Evolutionary conservation across 2,888 invertebrate genomes (phyloP).

Genomic region (Meteorus cinctellus): DNA sequence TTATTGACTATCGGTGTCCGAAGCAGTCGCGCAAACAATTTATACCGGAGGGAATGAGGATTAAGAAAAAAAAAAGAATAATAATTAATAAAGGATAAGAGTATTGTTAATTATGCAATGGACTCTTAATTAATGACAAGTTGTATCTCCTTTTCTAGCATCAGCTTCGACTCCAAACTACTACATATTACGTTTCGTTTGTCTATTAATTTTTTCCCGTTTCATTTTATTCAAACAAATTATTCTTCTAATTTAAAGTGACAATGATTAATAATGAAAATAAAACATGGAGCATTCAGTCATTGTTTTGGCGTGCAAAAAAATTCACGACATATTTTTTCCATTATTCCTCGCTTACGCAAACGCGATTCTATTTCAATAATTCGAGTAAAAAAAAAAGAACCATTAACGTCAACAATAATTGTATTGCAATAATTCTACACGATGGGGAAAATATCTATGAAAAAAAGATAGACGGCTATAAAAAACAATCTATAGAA

Average conservation of each 20-base stretch:
- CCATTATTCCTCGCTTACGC: slow-evolving; percentile 52
- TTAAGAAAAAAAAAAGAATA: slow-evolving; percentile 49
- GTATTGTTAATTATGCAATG: slow-evolving; percentile 50
- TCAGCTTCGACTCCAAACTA: slow-evolving; percentile 50
- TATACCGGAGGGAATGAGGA: slow-evolving; percentile 46
- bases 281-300: slow-evolving; percentile 62
- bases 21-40: slow-evolving; percentile 54
- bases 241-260: not conserved
- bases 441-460: slow-evolving; percentile 37
- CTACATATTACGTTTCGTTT: slow-evolving; percentile 41
- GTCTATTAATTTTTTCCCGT: slow-evolving; percentile 35
- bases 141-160: slow-evolving; percentile 52
- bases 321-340: slow-evolving; percentile 37
- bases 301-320: slow-evolving; percentile 45
- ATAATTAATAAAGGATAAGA: slow-evolving; percentile 50
- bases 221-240: slow-evolving; percentile 11
- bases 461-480: slow-evolving; percentile 37
- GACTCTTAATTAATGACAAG: slow-evolving; percentile 65
- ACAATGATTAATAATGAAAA: slow-evolving; percentile 1
- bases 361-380: not conserved
- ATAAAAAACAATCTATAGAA: slow-evolving; percentile 22
- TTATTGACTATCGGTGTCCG: slow-evolving; percentile 52
- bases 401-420: slow-evolving; percentile 65
- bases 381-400: slow-evolving; percentile 46
- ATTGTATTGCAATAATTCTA: slow-evolving; percentile 58